Evolutionary conservation across 1,140 invertebrate genomes (phyloP).

Genomic region (Tachypleus tridentatus): DNA sequence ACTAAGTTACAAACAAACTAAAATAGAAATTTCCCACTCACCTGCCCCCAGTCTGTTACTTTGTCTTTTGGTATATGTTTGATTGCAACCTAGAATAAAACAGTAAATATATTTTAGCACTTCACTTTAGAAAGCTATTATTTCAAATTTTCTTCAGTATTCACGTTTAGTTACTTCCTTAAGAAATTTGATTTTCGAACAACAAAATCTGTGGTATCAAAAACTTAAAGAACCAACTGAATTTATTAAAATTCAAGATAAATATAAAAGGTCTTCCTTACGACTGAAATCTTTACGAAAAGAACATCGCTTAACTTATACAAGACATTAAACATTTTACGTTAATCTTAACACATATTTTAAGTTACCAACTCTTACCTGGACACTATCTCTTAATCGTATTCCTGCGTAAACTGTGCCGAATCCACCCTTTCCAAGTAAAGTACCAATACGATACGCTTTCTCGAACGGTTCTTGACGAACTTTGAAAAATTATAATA

Average conservation of each 20-base stretch:
- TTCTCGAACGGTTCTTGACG: constrained; percentile 32
- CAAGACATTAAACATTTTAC: too few species aligned
- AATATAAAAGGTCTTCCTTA: too few species aligned
- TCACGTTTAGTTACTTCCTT: too few species aligned
- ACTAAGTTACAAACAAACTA: too few species aligned
- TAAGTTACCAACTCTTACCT: constrained; percentile 34
- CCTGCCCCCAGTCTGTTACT: constrained; percentile 46
- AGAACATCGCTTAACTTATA: constrained; percentile 1
- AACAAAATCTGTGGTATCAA: too few species aligned
- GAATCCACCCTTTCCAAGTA: constrained; percentile 49
- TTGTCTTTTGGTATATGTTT: constrained; percentile 46
- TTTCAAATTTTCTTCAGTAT: too few species aligned
- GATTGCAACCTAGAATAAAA: constrained; percentile 41
- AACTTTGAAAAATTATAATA: too few species aligned
- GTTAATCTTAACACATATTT: too few species aligned
- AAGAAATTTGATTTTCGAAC: too few species aligned
- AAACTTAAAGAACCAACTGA: too few species aligned
- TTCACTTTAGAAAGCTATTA: constrained; percentile 5
- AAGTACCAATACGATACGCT: constrained; percentile 38
- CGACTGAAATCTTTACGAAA: background rate
- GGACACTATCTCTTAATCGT: constrained; percentile 39
- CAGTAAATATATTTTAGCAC: too few species aligned
- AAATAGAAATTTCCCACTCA: constrained; percentile 28
- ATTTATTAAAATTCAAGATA: too few species aligned
- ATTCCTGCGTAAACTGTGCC: constrained; percentile 48